Base-by-base conservation (phyloP, 92 coral and sea anemone species). In the Zoanthus sociatus region DNA sequence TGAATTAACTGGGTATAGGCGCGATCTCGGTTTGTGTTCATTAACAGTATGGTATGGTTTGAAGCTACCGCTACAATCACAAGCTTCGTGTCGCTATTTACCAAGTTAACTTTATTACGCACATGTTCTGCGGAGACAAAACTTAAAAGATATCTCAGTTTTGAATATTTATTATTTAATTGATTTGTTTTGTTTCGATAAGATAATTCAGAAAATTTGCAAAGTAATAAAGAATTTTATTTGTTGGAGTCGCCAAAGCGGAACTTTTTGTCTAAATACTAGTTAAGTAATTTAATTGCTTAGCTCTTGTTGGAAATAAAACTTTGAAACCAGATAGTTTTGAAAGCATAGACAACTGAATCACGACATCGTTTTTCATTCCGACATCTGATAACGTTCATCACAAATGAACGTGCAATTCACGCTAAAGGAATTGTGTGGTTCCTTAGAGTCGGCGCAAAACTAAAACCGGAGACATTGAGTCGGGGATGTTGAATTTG, bases 401-500 rank as follows among this genome's bases (percentile, higher is more conserved):
- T 9, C 74, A 30, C 6, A 69, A 33, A 69, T 4, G 11, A 69
- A 69, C 74, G 46, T 26, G 12, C 9, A 69, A 32, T 67, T 67
- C 13, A 1, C 12, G 6, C 11, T 20, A 14, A 12, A 69, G 12
- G 4, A 31, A 33, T 15, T 5, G 31, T 16, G 46, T 69, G 74
- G 74, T 31, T 69, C 74, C 74, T 26, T 15, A 17, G 11, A 69
- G 74, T 69, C 74, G 74, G 74, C n/a, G 6, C 74, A 31, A 69
- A 9, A 69, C 45, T 33, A 69, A 33, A 69, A 7, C 16, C 47
- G 46, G 74, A 30, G 74, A 69, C 74, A 69, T 26, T 15, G 74
- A 69, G 68, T 45, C 82, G 82, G 81, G 18, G 33, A 45, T 48
- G 45, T 76, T 14, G 56, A 51, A 75, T 17, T 26, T 75, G 61